Conservation (phyloP, 2,888 invertebrate genomes). For the Eristalis intricaria region DNA sequence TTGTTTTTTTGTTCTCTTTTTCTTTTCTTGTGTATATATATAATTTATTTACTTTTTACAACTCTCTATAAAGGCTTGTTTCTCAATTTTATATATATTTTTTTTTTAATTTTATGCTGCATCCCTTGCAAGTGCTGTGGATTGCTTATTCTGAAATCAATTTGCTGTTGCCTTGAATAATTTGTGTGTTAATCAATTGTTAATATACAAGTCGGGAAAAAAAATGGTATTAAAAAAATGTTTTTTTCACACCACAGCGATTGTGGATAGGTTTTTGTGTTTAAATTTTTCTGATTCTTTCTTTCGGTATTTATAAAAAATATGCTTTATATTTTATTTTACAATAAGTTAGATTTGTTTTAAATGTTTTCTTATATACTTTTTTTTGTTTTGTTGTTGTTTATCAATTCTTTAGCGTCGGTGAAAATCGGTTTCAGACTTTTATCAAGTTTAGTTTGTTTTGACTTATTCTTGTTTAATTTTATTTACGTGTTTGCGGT, state of each 20-base stretch:
- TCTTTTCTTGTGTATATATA: slow-evolving; percentile 20
- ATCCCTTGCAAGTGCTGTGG: slow-evolving; percentile 21
- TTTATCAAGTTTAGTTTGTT: slow-evolving; percentile 59
- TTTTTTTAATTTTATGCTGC: slow-evolving; percentile 32
- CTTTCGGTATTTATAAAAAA: slow-evolving; percentile 21
- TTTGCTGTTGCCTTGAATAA: neutral
- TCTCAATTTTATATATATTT: slow-evolving; percentile 49
- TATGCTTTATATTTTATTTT: slow-evolving; percentile 35
- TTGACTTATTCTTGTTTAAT: neutral
- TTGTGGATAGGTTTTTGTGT: neutral
- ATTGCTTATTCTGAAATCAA: neutral
- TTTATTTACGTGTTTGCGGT: slow-evolving; percentile 4
- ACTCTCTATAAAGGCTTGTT: slow-evolving; percentile 67
- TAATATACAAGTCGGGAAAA: neutral
- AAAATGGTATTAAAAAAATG: slow-evolving; percentile 9
- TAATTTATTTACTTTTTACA: slow-evolving; percentile 69
- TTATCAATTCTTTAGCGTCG: slow-evolving; percentile 66
- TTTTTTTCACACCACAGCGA: slow-evolving; percentile 22
- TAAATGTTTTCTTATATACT: neutral
- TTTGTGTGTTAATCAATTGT: neutral
- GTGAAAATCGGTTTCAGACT: slow-evolving; percentile 67
- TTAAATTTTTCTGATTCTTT: neutral
- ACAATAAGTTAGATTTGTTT: slow-evolving; percentile 40
- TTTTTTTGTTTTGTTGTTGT: slow-evolving; percentile 19
- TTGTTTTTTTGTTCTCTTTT: slow-evolving; percentile 16